These are phyloP conservation scores for Elaphurus davidianus DNA, from an alignment of 2,113 vertebrate species.

Conservation along the genomic window DNA sequence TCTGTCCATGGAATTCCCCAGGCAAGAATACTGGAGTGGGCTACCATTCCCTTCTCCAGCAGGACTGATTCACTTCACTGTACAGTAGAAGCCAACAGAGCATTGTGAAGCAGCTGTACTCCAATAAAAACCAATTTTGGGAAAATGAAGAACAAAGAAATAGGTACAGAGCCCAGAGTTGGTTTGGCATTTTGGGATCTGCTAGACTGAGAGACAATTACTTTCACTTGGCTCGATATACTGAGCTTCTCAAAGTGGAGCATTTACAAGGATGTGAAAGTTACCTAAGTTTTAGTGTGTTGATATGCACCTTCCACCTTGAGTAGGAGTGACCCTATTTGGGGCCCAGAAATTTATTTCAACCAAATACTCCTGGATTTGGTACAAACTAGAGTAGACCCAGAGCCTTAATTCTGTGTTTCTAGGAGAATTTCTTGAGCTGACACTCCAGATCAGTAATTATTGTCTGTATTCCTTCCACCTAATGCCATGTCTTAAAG, in stretches of 20 bases:
- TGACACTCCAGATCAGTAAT: background rate
- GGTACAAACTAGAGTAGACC: background rate
- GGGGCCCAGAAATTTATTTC: background rate
- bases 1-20: background rate
- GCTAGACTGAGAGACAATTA: background rate
- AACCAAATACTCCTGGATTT: background rate
- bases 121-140: background rate
- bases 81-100: background rate
- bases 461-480: background rate
- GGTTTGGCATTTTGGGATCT: background rate
- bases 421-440: background rate
- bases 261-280: background rate
- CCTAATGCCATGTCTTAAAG: background rate
- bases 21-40: background rate
- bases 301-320: background rate
- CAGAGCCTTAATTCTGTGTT: background rate
- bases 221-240: background rate
- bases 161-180: background rate
- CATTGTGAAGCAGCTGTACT: background rate
- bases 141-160: background rate
- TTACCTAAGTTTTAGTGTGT: background rate
- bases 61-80: too few relatives aligned
- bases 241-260: background rate
- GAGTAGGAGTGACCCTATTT: background rate
- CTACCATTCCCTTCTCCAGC: background rate